Evolutionary conservation across 2,888 invertebrate species (phyloP).

Genomic region (Meteorus cinctellus): DNA sequence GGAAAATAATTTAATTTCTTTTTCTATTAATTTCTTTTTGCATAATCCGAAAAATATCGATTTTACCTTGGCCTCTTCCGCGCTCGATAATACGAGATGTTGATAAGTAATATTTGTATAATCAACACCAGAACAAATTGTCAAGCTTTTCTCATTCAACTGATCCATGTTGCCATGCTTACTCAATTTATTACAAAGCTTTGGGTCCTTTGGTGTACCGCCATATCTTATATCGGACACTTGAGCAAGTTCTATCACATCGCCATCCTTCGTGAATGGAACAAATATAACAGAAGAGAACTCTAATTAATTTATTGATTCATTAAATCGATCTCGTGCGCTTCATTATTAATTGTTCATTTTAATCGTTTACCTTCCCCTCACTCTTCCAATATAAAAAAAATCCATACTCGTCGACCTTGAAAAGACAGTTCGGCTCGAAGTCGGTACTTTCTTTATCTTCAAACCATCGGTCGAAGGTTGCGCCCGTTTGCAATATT

Average conservation of each 20-base stretch:
- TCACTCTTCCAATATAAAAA: conserved; percentile 81
- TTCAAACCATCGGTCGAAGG: conserved; percentile 82
- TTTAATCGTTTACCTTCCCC: conserved; percentile 68
- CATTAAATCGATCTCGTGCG: conserved; percentile 10
- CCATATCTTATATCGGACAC: conserved; percentile 72
- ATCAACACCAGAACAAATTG: conserved; percentile 80
- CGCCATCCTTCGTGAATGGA: conserved; percentile 64
- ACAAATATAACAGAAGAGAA: background rate
- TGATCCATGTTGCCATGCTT: conserved; percentile 73
- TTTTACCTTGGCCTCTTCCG: conserved; percentile 77
- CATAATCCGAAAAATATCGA: background rate
- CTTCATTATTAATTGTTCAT: conserved; percentile 25
- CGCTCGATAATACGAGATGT: conserved; percentile 77
- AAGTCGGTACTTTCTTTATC: conserved; percentile 77
- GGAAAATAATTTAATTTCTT: conserved; percentile 60
- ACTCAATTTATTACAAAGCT: conserved; percentile 74
- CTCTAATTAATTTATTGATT: background rate
- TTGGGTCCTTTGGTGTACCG: conserved; percentile 74
- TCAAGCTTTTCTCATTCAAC: conserved; percentile 79
- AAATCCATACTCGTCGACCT: conserved; percentile 80
- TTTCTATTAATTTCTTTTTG: background rate
- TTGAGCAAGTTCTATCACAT: conserved; percentile 71
- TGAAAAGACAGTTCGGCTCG: conserved; percentile 76
- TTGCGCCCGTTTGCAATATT: conserved; percentile 76
- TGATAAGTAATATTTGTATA: conserved; percentile 80